These are phyloP conservation scores for Aurelia aurita complex sp. Pacific DNA, from an alignment of 30 jellyfish, hydroid and myxozoan genomes.

Conservation along the genomic window DNA sequence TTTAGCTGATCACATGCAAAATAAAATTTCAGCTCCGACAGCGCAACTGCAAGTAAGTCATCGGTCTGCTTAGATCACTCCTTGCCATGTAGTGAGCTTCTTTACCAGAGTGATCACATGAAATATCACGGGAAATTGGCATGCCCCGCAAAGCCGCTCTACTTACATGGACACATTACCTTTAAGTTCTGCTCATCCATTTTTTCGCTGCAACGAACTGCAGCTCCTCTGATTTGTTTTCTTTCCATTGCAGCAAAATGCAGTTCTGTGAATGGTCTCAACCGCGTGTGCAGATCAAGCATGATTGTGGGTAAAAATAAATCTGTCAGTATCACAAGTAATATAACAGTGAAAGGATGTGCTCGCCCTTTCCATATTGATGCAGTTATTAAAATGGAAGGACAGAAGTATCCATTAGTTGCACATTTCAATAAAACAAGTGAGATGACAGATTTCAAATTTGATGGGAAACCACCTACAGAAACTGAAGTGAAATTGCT, in stretches of 20 bases:
- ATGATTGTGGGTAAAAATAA: conserved; percentile 1
- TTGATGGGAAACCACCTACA: not conserved
- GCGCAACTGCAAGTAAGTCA: no score
- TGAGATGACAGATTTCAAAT: conserved; percentile 4
- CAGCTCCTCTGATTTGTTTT: not conserved
- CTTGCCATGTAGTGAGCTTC: no score
- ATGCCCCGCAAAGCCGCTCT: no score
- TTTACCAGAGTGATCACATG: no score
- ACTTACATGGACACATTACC: no score
- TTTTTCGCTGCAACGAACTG: no score
- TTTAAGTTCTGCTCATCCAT: no score
- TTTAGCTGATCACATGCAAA: no score
- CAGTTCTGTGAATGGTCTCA: not conserved
- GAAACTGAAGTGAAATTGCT: not conserved
- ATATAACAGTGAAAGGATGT: conserved; percentile 7
- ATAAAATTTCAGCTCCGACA: no score
- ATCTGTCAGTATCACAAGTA: not conserved
- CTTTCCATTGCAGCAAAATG: conserved; percentile 13
- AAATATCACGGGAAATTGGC: no score
- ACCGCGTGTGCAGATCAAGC: not conserved
- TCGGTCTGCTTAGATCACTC: no score
- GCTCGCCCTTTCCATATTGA: not conserved
- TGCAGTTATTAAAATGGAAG: conserved; percentile 8
- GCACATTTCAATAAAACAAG: not conserved
- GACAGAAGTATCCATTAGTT: conserved; percentile 4